These are phyloP conservation scores for Astyanax mexicanus DNA, from an alignment of 2,797 vertebrate genomes.

Conservation along the genomic window DNA sequence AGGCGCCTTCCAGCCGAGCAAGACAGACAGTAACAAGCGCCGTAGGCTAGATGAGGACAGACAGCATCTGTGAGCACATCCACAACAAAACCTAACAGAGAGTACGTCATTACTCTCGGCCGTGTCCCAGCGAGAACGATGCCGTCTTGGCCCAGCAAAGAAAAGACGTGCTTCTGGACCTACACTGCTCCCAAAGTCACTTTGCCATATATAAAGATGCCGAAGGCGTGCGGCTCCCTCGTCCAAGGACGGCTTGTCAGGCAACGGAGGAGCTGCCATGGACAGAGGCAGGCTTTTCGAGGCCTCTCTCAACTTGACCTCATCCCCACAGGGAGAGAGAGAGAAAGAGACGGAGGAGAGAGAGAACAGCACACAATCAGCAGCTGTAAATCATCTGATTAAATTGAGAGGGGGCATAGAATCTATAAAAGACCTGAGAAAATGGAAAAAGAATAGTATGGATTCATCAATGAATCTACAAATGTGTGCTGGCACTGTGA, in stretches of 20 bases:
- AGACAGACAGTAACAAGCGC: not conserved
- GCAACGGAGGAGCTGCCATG: not conserved
- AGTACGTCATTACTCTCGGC: not conserved
- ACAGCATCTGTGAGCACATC: not conserved
- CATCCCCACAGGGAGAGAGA: conserved; percentile 7
- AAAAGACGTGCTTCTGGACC: conserved; percentile 13
- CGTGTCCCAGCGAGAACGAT: not conserved
- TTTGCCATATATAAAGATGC: conserved; percentile 12
- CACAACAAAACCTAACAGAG: not conserved
- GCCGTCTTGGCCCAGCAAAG: not conserved
- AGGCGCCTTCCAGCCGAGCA: not conserved
- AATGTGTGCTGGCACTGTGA: too few species aligned
- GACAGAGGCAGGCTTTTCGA: conserved; percentile 24
- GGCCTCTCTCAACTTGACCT: conserved; percentile 31
- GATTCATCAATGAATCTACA: not conserved
- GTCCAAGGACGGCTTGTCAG: conserved; percentile 34
- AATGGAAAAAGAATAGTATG: not conserved
- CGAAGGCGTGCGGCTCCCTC: not conserved
- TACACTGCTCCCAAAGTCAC: conserved; percentile 36
- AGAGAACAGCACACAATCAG: not conserved
- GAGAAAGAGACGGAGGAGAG: conserved; percentile 1
- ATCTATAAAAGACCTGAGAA: not conserved
- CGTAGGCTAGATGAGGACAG: not conserved
- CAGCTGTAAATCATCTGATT: too few species aligned
- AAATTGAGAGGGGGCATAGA: too few species aligned